These are phyloP conservation scores for Philonicus albiceps DNA, from an alignment of 2,888 invertebrate genomes.

Conservation along the genomic window DNA sequence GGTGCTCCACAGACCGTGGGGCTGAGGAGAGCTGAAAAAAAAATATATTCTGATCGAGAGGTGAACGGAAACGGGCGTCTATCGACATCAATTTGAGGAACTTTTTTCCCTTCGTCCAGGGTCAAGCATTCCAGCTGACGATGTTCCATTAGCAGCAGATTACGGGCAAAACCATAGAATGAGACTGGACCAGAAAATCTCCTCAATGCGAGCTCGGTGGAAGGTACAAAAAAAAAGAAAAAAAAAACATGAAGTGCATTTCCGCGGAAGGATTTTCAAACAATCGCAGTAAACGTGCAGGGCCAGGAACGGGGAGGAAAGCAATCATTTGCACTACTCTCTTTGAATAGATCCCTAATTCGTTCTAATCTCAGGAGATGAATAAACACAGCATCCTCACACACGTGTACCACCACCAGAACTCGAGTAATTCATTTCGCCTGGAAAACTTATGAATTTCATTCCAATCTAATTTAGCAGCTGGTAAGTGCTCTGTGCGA, in stretches of 20 bases:
- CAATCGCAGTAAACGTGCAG: not conserved
- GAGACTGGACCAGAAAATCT: not conserved
- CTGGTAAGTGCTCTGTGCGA: not conserved
- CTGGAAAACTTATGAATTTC: not conserved
- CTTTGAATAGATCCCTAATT: not conserved
- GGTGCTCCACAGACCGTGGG: not conserved
- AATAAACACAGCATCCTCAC: not conserved
- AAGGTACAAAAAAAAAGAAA: not conserved
- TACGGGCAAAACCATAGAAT: not conserved
- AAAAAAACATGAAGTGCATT: not conserved
- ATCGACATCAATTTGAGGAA: not conserved
- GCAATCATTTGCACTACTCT: not conserved
- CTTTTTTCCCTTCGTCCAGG: not conserved
- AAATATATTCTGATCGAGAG: not conserved
- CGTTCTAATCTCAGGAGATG: not conserved
- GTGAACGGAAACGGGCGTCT: not conserved
- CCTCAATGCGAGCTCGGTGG: not conserved
- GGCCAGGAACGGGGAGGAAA: not conserved
- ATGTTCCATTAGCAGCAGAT: not conserved
- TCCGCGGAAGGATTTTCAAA: not conserved
- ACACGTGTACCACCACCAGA: not conserved
- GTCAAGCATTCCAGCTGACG: not conserved
- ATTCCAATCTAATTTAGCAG: not conserved
- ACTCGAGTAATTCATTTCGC: not conserved
- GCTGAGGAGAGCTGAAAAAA: not conserved